Percentiles rank a stretch among this genome's conserved stretches.
Evolutionary conservation across 2,888 invertebrate genomes (phyloP).

Genomic region (Empis livida): DNA sequence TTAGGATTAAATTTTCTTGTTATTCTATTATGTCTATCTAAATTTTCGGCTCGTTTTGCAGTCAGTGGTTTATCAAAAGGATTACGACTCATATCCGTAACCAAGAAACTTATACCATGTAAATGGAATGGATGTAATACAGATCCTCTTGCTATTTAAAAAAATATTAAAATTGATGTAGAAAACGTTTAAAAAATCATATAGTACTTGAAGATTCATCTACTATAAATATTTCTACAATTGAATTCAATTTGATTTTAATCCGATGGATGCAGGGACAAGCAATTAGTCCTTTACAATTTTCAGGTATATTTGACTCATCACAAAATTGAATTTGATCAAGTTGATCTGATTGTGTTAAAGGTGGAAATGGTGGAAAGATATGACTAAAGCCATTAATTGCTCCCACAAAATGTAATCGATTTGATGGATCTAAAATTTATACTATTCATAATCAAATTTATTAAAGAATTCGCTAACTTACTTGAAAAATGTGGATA

Average conservation of each 20-base stretch:
- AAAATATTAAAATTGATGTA: constrained; percentile 9
- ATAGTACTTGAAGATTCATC: constrained; percentile 25
- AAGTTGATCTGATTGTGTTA: constrained; percentile 46
- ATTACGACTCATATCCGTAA: constrained; percentile 22
- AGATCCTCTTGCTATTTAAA: constrained; percentile 17
- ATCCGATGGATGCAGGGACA: constrained; percentile 22
- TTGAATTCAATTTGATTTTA: constrained; percentile 17
- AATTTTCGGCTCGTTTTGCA: constrained; percentile 17
- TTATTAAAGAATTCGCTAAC: constrained; percentile 5
- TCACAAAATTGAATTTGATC: constrained; percentile 23
- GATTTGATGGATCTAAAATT: constrained; percentile 11
- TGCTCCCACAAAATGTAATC: constrained; percentile 33
- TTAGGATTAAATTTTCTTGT: constrained; percentile 11
- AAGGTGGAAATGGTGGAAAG: constrained; percentile 61
- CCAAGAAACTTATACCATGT: constrained; percentile 29
- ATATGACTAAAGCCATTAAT: constrained; percentile 62
- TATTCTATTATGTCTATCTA: constrained; percentile 13
- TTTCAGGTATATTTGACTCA: too few relatives aligned
- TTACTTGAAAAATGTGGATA: constrained; percentile 23
- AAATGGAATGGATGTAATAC: constrained; percentile 32
- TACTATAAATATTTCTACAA: constrained; percentile 28
- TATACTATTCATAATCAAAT: too few relatives aligned
- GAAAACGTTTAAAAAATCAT: constrained; percentile 10
- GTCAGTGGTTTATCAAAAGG: constrained; percentile 16
- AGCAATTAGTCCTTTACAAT: background rate